These are phyloP conservation scores for Tuberolachnus salignus DNA, from an alignment of 2,888 invertebrate genomes.

Conservation along the genomic window DNA sequence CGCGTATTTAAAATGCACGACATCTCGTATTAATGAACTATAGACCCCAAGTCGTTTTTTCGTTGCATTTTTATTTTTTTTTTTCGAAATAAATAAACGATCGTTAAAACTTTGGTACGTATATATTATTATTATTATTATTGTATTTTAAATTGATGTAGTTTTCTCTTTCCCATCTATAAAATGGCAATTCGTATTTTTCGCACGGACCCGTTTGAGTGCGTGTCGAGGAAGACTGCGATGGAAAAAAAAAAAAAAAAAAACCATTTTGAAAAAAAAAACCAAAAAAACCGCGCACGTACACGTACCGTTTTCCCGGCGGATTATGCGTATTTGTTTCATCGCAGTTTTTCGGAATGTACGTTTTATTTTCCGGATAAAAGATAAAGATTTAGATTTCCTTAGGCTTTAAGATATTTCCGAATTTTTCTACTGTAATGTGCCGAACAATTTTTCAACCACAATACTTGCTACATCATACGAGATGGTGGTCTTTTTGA, in stretches of 20 bases:
- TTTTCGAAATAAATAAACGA: background rate
- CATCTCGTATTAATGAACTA: background rate
- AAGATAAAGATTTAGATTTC: too few species aligned
- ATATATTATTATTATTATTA: too few species aligned
- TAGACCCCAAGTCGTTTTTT: background rate
- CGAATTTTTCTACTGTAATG: too few species aligned
- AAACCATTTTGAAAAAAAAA: background rate
- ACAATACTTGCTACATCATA: too few species aligned
- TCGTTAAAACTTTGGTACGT: background rate
- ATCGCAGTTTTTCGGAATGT: too few species aligned
- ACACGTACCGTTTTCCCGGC: constrained; percentile 12
- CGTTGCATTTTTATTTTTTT: background rate
- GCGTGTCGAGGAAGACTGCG: background rate
- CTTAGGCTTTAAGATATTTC: too few species aligned
- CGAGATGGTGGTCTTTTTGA: too few species aligned
- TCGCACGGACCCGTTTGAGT: background rate
- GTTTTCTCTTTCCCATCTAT: background rate
- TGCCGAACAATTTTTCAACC: too few species aligned
- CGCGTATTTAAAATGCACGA: constrained; percentile 21
- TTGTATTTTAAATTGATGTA: background rate
- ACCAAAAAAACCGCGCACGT: background rate
- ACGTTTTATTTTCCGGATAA: too few species aligned
- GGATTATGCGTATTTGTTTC: too few species aligned
- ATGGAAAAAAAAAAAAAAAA: background rate
- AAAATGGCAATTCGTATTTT: background rate